Conservation (phyloP, 2,888 invertebrate genomes). For the Trilocha varians region DNA sequence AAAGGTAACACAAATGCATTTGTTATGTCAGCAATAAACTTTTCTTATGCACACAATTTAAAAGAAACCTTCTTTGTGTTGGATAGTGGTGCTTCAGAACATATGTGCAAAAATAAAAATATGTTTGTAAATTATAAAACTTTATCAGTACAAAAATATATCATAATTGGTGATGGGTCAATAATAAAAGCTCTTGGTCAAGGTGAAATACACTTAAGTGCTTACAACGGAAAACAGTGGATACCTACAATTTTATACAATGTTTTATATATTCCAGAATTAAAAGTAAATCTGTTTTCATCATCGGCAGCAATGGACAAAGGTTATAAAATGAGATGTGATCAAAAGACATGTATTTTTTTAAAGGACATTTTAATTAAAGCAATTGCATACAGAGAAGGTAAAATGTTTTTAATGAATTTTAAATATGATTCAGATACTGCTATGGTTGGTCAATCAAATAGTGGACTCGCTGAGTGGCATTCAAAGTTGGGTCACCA, state of each 20-base stretch:
- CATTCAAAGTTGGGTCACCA: constrained; percentile 12
- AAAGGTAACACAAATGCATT: no score
- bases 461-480: no score
- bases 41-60: no score
- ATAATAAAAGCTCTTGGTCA: constrained; percentile 6
- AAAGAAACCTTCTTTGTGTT: no score
- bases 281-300: constrained; percentile 11
- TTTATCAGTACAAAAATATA: constrained; percentile 2
- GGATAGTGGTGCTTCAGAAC: constrained; percentile 8
- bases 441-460: no score
- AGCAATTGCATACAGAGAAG: no score
- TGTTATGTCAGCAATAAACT: no score
- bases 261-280: constrained; percentile 9
- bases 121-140: background rate
- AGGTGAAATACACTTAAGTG: constrained; percentile 8
- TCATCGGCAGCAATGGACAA: constrained; percentile 5
- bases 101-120: constrained; percentile 2
- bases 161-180: constrained; percentile 9
- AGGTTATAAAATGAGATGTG: constrained; percentile 8
- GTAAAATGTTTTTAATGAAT: no score
- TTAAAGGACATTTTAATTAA: no score
- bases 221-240: constrained; percentile 9
- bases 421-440: no score
- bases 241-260: constrained; percentile 10
- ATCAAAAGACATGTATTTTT: no score